Conservation (phyloP, 1,140 invertebrate genomes). For the Atopsyche davidsoni region DNA sequence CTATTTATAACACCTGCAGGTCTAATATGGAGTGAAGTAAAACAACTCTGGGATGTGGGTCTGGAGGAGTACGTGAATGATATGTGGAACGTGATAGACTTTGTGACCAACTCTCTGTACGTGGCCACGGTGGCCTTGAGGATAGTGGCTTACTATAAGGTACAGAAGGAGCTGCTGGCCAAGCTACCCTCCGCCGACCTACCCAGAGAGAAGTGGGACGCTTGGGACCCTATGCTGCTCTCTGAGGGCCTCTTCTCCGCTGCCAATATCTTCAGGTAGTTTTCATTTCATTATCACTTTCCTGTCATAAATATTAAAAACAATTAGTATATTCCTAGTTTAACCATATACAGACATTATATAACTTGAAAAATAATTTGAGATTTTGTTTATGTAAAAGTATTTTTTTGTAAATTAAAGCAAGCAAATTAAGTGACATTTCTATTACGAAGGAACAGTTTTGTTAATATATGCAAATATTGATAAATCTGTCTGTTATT, state of each 20-base stretch:
- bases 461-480: no score
- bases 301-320: background rate
- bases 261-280: slow-evolving; percentile 89
- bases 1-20: no score
- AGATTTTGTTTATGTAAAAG: no score
- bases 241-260: slow-evolving; percentile 95
- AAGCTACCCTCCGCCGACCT: slow-evolving; percentile 51
- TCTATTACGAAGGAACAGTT: no score
- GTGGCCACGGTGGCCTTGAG: slow-evolving; percentile 92
- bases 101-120: slow-evolving; percentile 96
- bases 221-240: slow-evolving; percentile 95
- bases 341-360: no score
- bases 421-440: no score
- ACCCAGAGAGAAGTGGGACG: slow-evolving; percentile 83
- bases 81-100: slow-evolving; percentile 99
- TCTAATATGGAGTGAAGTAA: slow-evolving; percentile 97
- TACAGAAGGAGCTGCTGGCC: slow-evolving; percentile 57
- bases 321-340: background rate
- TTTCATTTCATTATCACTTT: background rate
- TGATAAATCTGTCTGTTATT: no score
- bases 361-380: no score
- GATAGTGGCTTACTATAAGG: slow-evolving; percentile 87
- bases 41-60: slow-evolving; percentile 96
- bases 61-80: slow-evolving; percentile 92
- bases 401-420: no score